Conservation (phyloP, 1,140 invertebrate genomes). For the Globodera rostochiensis region DNA sequence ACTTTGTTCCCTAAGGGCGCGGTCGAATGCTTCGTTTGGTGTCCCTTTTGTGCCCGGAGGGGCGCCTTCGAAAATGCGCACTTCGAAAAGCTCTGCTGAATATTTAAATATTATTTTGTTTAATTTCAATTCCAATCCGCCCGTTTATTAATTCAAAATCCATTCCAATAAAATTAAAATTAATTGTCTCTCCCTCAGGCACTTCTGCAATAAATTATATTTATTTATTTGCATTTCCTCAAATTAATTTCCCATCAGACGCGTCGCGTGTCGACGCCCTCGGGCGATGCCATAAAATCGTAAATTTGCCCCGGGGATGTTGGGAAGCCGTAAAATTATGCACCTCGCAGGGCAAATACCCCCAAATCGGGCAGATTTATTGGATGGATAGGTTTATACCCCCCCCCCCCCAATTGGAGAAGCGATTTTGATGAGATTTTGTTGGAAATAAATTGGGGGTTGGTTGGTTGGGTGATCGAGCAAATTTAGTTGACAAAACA, state of each 20-base stretch:
- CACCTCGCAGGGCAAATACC: background rate
- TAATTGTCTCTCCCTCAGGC: background rate
- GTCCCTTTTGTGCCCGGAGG: conserved; percentile 56
- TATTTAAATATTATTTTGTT: no score
- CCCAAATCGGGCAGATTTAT: conserved; percentile 1
- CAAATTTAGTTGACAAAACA: background rate
- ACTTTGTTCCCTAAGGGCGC: conserved; percentile 45
- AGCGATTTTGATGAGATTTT: conserved; percentile 4
- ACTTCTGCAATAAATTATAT: background rate
- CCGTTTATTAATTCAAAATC: background rate
- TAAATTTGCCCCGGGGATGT: conserved; percentile 1
- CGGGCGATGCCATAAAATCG: conserved; percentile 8
- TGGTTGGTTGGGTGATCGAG: no score
- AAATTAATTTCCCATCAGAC: conserved; percentile 27
- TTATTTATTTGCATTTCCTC: conserved; percentile 26
- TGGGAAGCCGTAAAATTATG: conserved; percentile 31
- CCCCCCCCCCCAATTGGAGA: background rate
- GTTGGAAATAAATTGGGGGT: no score
- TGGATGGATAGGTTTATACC: background rate
- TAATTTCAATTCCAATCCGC: no score
- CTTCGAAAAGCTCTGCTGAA: conserved; percentile 51
- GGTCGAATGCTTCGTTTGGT: conserved; percentile 53
- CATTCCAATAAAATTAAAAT: background rate
- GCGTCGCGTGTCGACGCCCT: background rate
- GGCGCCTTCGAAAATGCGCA: conserved; percentile 49